A percentile compares a stretch with the other conserved stretches of the same genome.
Evolutionary conservation across 2,113 vertebrate genomes (phyloP).

Genomic region (Plecturocebus donacophilus): DNA sequence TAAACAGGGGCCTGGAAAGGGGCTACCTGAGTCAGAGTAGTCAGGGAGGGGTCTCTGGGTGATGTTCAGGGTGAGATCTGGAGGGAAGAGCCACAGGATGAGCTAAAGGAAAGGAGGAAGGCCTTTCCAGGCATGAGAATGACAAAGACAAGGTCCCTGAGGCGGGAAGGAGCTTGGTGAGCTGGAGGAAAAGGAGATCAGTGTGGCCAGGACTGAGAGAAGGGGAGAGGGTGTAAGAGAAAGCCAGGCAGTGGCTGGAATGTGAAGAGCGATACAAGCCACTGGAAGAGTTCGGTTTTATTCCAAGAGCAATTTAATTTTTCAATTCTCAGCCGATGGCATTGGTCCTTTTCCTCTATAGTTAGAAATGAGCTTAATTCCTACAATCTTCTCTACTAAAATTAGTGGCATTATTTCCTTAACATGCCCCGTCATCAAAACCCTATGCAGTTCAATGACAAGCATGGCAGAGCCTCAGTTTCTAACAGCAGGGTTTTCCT

Average conservation of each 20-base stretch:
- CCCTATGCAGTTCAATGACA: neutral
- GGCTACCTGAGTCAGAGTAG: neutral
- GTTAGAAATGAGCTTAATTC: neutral
- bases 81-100: neutral
- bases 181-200: rapidly evolving
- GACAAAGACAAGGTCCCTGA: neutral
- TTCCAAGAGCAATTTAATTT: neutral
- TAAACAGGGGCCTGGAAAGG: neutral
- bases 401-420: neutral
- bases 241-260: neutral
- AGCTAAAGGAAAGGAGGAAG: neutral
- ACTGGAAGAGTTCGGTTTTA: neutral
- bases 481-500: neutral
- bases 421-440: neutral
- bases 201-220: too few relatives aligned
- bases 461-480: neutral
- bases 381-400: neutral
- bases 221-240: neutral
- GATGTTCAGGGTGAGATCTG: neutral
- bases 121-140: neutral
- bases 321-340: neutral
- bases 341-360: neutral
- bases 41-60: neutral
- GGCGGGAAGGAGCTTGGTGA: neutral
- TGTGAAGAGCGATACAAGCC: neutral